Evolutionary conservation across 2,113 vertebrate genomes (phyloP), one percentile per base, ranked within the genome.

Genomic region (Poeciliopsis occidentalis): DNA sequence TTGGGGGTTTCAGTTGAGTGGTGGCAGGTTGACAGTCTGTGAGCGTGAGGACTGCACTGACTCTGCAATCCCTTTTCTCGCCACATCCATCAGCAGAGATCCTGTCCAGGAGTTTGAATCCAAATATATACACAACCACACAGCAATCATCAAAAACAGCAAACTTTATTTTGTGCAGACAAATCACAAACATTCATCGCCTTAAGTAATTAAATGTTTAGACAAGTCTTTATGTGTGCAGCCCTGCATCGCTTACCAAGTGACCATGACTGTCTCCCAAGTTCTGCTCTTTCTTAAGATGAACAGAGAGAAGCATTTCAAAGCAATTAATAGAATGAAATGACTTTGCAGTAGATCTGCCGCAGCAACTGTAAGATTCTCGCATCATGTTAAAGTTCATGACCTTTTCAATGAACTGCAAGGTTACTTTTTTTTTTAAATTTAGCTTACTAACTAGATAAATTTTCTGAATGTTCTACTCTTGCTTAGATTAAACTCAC

Each of bases 301-400:
- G 64, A 68, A 67, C 60, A 77, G 47, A 44, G 29, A 34, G 31
- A 39, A 31, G 73, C 57, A 69, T 12, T 78, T 76, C 74, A 77
- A 81, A 81, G 39, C 63, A 24, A 62, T 31, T 60, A 85, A 12
- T 70, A 81, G 69, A 71, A 37, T 32, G 32, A 63, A 71, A 17
- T 69, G 71, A 88, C 89, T 79, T 87, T 87, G 69, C 88, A 70
- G 61, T 79, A 78, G 83, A 80, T 81, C 79, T 86, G 87, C 85
- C 79, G 15, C 19, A 75, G 57, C 26, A 19, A 76, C 81, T 87
- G 68, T 61, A 64, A 64, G 68, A 84, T 82, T 78, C 54, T 37
- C 57, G 81, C 64, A 32, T 71, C 32, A 66, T 74, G 65, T 24
- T 0, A 67, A 84, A 84, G 78, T 69, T 77, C 77, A 83, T 81